A percentile compares a stretch with the other conserved stretches of the same genome.
Evolutionary conservation across 2,888 invertebrate species (phyloP).

Genomic region (Ophion obscuratus): DNA sequence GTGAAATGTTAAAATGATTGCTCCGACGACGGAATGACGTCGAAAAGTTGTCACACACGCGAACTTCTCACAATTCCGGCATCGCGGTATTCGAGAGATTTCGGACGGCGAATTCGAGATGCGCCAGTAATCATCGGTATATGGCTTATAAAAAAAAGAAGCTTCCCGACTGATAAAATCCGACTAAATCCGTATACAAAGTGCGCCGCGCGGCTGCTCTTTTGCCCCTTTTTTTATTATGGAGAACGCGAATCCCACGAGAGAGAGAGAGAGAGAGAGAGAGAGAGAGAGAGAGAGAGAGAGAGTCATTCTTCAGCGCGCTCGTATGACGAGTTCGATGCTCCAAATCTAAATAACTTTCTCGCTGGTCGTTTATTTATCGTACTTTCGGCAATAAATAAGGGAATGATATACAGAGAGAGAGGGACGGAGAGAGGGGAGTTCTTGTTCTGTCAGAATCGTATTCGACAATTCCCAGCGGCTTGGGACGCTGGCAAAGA

Average conservation of each 20-base stretch:
- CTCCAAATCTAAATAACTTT: conserved; percentile 33
- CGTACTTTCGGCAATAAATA: conserved; percentile 9
- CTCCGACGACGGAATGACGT: conserved; percentile 1
- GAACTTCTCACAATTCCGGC: conserved; percentile 36
- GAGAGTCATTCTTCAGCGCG: conserved; percentile 28
- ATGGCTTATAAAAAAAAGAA: conserved; percentile 12
- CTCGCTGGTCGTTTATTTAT: conserved; percentile 6
- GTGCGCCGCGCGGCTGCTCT: conserved; percentile 26
- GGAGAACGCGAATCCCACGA: conserved; percentile 19
- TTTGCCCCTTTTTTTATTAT: conserved; percentile 21
- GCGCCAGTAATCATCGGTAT: conserved; percentile 6
- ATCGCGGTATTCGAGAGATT: conserved; percentile 8
- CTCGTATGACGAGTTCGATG: conserved; percentile 35
- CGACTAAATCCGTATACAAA: conserved; percentile 22
- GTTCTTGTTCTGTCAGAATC: neutral
- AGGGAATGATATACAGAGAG: neutral
- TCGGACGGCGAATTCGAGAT: conserved; percentile 20
- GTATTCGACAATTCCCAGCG: neutral
- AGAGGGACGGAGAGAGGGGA: neutral
- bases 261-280: neutral
- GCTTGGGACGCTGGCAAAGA: neutral
- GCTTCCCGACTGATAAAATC: conserved; percentile 49
- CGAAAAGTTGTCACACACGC: conserved; percentile 46
- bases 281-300: neutral
- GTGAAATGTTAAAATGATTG: conserved; percentile 37